Evolutionary conservation across 1,140 invertebrate species (phyloP).

Genomic region (Fopius arisanus): DNA sequence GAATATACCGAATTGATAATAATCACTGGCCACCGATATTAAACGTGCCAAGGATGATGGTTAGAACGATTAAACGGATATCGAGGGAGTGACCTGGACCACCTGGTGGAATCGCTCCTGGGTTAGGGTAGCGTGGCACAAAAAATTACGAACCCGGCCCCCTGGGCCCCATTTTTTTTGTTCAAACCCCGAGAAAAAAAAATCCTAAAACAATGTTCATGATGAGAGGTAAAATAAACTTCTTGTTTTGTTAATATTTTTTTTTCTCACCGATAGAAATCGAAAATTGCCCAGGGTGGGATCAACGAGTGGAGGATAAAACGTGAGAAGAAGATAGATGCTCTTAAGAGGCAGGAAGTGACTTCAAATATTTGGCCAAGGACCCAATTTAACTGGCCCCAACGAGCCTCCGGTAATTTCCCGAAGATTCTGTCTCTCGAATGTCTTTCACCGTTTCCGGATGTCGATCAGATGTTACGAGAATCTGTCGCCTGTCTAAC

Average conservation of each 20-base stretch:
- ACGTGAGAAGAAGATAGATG: not conserved
- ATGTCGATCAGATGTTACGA: not conserved
- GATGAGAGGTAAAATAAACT: not conserved
- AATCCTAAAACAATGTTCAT: constrained; percentile 3
- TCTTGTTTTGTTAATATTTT: constrained; percentile 4
- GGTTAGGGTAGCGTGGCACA: constrained; percentile 21
- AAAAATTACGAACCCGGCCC: constrained; percentile 28
- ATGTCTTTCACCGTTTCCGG: not conserved
- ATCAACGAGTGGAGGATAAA: not conserved
- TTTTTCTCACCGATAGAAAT: not conserved
- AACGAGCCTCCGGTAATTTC: constrained; percentile 8
- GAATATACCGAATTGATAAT: constrained; percentile 20
- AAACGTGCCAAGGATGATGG: constrained; percentile 25
- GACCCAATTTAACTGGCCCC: not conserved
- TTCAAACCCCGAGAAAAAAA: not conserved
- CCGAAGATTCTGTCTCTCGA: not conserved
- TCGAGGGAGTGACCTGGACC: constrained; percentile 23
- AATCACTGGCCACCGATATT: constrained; percentile 33
- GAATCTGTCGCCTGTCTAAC: not conserved
- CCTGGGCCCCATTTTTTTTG: not conserved
- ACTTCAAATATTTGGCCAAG: constrained; percentile 56
- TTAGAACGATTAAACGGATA: constrained; percentile 34
- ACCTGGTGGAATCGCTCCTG: constrained; percentile 31
- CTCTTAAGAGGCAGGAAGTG: constrained; percentile 48
- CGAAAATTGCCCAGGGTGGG: not conserved